phyloP scores from a whole-genome alignment of 2,797 vertebrate species.

The Anabas testudineus region DNA sequence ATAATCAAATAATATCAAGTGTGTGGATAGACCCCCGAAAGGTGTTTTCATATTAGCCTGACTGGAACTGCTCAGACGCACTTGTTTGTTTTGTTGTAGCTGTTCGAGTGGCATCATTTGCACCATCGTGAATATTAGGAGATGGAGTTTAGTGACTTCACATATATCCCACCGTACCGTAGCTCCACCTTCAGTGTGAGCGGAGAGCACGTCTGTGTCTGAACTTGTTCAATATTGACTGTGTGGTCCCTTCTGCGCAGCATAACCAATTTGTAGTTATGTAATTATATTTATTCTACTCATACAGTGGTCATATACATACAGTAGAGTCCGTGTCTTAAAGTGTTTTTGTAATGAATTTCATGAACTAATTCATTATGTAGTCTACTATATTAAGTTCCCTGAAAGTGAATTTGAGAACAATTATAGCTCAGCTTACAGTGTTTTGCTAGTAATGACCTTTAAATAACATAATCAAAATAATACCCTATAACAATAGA shows the following conservation, averaged over 20 bases:
- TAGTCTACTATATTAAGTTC: not conserved
- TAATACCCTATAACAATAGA: too few relatives aligned
- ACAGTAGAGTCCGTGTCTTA: too few relatives aligned
- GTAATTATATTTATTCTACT: not conserved
- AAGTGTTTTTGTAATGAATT: not conserved
- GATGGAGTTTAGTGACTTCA: not conserved
- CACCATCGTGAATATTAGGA: not conserved
- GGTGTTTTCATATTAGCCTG: not conserved
- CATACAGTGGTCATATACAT: too few relatives aligned
- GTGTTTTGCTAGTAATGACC: too few relatives aligned
- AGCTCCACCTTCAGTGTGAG: too few relatives aligned
- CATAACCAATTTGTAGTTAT: not conserved
- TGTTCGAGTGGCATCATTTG: not conserved
- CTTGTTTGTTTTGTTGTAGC: not conserved
- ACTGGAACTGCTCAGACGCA: not conserved
- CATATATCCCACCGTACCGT: not conserved
- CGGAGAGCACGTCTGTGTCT: not conserved
- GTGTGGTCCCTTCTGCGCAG: not conserved
- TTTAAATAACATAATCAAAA: too few relatives aligned
- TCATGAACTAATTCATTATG: not conserved
- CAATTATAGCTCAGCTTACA: too few relatives aligned
- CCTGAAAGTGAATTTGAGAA: too few relatives aligned
- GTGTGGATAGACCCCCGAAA: not conserved
- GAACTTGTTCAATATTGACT: not conserved
- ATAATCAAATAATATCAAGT: not conserved